Base-by-base conservation (phyloP, 1,140 invertebrate species). In the Metopolophium dirhodum region DNA sequence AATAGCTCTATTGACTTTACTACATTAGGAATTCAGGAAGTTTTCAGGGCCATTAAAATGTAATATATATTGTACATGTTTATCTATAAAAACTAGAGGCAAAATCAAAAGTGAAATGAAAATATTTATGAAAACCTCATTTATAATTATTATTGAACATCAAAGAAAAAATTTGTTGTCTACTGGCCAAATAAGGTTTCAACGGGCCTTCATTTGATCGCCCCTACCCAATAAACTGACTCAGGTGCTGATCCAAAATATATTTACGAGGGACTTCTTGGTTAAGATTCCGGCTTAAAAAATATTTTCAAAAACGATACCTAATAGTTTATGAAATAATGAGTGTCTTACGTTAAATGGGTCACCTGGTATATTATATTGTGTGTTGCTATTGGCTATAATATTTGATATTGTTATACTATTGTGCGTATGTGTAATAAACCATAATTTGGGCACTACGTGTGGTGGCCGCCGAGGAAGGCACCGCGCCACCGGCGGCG, bases 401-500 rank as follows among this genome's bases (percentile, higher is more conserved):
- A 22, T 11, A 45, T 30, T 41, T 85, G 8, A 26, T 49, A 49
- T 49, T 30, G 7, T 49, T n/a, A 7, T 7, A 87, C 7, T 2
- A 87, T 20, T 87, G 14, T 47, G 86, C 86, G 23, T 45, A 26
- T 26, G 83, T 41, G 35, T 22, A 85, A 85, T 45, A 26, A 85
- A 49, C 85, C 41, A 49, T n/a, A 47, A n/a, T 87, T 35, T 23
- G 45, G 90, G 30, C 47, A 85, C 91, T n/a, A 35, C 91, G 37
- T 23, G 86, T 22, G 77, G 26, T 26, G 57, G 86, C 51, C 83
- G 68, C 89, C 22, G 87, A 88, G 47, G 83, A 88, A 35, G 49
- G n/a, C 20, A 90, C 90, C 45, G 61, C 88, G 77, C 89, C 87
- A 68, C 82, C 37, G 54, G 45, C 85, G 85, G 35, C 85, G 49